Conservation (phyloP, 2,888 invertebrate species). For the Malthinus seriepunctatus region DNA sequence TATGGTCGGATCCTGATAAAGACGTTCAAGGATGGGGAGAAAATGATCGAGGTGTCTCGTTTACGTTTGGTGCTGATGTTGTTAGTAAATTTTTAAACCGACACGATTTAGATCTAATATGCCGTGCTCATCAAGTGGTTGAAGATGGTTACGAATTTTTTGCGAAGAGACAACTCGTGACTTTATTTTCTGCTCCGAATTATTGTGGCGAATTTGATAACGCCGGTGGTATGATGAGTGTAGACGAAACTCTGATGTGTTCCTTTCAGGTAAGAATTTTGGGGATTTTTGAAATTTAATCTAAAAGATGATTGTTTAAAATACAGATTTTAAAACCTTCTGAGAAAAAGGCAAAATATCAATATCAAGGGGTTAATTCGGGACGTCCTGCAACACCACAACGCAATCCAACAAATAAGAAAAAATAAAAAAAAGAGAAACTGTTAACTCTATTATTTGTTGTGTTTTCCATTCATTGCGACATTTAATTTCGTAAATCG, state of each 20-base stretch:
- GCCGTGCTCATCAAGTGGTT: conserved; percentile 97
- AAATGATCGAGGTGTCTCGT: conserved; percentile 97
- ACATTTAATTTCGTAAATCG: conserved; percentile 23
- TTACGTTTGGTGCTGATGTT: conserved; percentile 97
- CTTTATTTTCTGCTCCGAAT: conserved; percentile 97
- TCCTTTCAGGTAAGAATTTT: conserved; percentile 85
- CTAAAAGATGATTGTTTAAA: background rate
- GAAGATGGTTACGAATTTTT: conserved; percentile 99
- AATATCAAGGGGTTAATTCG: conserved; percentile 88
- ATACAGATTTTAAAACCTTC: conserved; percentile 96
- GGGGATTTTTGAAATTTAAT: no score
- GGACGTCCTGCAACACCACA: conserved; percentile 86
- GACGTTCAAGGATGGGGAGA: conserved; percentile 95
- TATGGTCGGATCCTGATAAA: conserved; percentile 98
- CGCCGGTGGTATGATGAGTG: conserved; percentile 99
- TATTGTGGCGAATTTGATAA: conserved; percentile 99
- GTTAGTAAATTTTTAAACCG: conserved; percentile 95
- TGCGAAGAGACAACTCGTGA: conserved; percentile 96
- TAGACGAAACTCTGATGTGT: conserved; percentile 98
- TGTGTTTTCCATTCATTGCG: conserved; percentile 23
- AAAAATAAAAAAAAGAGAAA: conserved; percentile 60
- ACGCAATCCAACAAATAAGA: conserved; percentile 72
- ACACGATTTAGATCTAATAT: conserved; percentile 96
- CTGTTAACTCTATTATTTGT: conserved; percentile 2
- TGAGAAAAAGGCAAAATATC: conserved; percentile 99